Evolutionary conservation across 2,113 vertebrate species (phyloP).

Genomic region (Melanerpes formicivorus): DNA sequence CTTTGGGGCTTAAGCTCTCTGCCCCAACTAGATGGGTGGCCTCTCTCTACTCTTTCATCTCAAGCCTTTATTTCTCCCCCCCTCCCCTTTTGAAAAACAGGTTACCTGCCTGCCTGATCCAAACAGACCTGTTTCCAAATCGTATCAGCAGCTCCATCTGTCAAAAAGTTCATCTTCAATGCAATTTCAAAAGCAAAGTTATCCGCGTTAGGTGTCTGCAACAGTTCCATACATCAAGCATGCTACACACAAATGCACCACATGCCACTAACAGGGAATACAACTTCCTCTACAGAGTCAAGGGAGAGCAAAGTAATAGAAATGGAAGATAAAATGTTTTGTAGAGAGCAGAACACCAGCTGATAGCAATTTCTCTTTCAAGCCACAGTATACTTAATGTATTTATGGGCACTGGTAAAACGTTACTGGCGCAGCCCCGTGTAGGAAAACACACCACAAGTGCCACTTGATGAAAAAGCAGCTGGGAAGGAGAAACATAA

Average conservation of each 20-base stretch:
- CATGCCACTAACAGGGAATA: background rate
- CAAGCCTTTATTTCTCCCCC: background rate
- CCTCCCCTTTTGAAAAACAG: background rate
- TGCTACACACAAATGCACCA: background rate
- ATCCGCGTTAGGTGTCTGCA: background rate
- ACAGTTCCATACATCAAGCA: slow-evolving; percentile 11
- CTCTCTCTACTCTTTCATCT: background rate
- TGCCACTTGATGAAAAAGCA: background rate
- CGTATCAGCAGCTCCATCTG: slow-evolving; percentile 1
- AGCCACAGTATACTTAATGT: slow-evolving; percentile 34
- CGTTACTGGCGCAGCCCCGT: background rate
- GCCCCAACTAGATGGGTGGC: background rate
- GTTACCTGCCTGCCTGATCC: background rate
- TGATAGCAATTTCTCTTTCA: slow-evolving; percentile 44
- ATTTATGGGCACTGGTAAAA: slow-evolving; percentile 54
- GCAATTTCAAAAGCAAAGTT: background rate
- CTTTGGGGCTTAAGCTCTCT: background rate
- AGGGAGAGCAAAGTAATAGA: slow-evolving; percentile 19
- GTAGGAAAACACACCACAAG: background rate
- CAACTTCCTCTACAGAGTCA: slow-evolving; percentile 17
- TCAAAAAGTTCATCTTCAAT: slow-evolving; percentile 22
- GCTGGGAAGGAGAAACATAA: background rate
- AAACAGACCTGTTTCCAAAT: slow-evolving; percentile 49
- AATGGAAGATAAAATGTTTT: slow-evolving; percentile 48
- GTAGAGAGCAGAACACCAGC: slow-evolving; percentile 7